These are phyloP conservation scores for Hypena proboscidalis DNA, from an alignment of 2,888 invertebrate genomes.

Conservation along the genomic window DNA sequence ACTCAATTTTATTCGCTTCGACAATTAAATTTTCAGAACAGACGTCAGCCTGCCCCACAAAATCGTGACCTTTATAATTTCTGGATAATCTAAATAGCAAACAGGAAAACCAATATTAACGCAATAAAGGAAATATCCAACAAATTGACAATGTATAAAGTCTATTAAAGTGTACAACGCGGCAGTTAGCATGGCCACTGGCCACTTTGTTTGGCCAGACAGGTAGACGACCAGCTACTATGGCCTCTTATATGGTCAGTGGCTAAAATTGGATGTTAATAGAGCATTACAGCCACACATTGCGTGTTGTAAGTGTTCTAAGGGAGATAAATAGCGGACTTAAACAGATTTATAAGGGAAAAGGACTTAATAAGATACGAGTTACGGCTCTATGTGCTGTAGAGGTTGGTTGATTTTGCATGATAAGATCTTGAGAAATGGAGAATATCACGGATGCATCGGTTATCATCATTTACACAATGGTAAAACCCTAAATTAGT, in stretches of 20 bases:
- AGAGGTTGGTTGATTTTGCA: too few species aligned
- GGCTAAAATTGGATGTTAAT: slow-evolving; percentile 43
- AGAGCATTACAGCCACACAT: slow-evolving; percentile 15
- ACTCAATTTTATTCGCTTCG: too few species aligned
- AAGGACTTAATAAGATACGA: too few species aligned
- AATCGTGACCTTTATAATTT: slow-evolving; percentile 5
- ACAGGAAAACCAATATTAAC: slow-evolving; percentile 37
- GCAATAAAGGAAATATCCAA: slow-evolving; percentile 19
- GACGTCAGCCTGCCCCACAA: too few species aligned
- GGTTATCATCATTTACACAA: too few species aligned
- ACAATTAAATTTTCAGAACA: too few species aligned
- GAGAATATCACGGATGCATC: too few species aligned
- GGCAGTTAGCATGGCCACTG: slow-evolving; percentile 37
- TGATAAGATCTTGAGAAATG: too few species aligned
- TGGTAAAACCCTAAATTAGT: too few species aligned
- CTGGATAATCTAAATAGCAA: slow-evolving; percentile 19
- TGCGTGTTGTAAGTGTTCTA: slow-evolving; percentile 18
- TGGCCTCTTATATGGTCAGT: slow-evolving; percentile 26
- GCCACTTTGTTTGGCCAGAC: slow-evolving; percentile 45
- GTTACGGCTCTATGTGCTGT: too few species aligned
- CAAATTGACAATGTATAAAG: slow-evolving; percentile 20
- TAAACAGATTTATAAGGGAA: neutral
- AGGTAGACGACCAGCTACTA: slow-evolving; percentile 41
- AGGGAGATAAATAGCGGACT: neutral
- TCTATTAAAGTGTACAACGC: slow-evolving; percentile 30